Conservation (phyloP, 2,797 vertebrate species). For the Squalus acanthias region DNA sequence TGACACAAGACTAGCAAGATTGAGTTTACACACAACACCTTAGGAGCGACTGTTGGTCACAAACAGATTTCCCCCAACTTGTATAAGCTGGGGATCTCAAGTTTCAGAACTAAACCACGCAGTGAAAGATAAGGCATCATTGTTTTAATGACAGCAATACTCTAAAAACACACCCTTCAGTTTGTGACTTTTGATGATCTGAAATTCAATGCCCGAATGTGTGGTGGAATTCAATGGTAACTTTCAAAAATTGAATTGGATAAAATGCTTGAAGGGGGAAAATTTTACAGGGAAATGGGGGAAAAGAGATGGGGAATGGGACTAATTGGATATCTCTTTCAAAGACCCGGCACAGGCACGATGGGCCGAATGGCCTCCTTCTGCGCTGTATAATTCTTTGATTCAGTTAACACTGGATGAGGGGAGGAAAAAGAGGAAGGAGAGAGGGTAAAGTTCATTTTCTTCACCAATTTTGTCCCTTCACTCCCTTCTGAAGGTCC, state of each 20-base stretch:
- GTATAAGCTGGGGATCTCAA: not conserved
- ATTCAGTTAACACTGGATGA: not conserved
- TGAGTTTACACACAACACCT: not conserved
- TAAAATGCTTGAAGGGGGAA: not conserved
- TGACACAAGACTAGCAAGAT: not conserved
- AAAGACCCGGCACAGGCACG: not conserved
- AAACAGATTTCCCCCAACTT: not conserved
- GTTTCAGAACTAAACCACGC: not conserved
- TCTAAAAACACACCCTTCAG: not conserved
- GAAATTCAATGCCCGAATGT: not conserved
- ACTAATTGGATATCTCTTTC: not conserved
- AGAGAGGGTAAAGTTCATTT: not conserved
- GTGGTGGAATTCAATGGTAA: not conserved
- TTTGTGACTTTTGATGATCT: not conserved
- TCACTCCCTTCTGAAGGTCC: not conserved
- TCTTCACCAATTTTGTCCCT: not conserved
- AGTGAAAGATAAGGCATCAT: not conserved
- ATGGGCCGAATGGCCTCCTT: not conserved
- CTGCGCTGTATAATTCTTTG: not conserved
- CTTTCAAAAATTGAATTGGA: not conserved
- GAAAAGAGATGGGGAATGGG: not conserved
- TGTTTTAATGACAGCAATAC: not conserved
- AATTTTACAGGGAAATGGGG: not conserved
- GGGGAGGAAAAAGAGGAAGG: not conserved
- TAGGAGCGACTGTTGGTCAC: not conserved